Base-by-base conservation (phyloP, 2,113 vertebrate genomes). In the Trinectes maculatus region DNA sequence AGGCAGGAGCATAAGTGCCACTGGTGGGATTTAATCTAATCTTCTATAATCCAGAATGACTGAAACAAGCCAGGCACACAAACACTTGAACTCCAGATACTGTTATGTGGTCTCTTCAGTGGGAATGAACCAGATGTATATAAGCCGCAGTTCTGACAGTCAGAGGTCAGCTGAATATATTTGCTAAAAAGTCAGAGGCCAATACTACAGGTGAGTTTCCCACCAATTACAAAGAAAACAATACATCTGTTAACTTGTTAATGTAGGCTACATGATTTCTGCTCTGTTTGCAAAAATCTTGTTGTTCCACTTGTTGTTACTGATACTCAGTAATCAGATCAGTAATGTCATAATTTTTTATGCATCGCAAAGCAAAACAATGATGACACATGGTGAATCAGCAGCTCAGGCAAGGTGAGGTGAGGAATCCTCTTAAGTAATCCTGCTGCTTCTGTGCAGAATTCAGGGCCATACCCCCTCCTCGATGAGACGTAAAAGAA, bases 1-100 rank as follows among this genome's bases (percentile, higher is more conserved):
- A 42, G 60, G 36, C 42, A 63, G 64, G 52, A 60, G 59, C 37
- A 70, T 25, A 74, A 88, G 68, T 80, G 79, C 60, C 47, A 84
- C 74, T 62, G 71, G 70, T 43, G 15, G 80, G 87, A 81, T 88
- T 91, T 80, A 83, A 82, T 75, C 83, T 91, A 91, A 91, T 91
- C 91, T 86, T 61, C 67, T 42, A 80, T 91, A 91, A 92, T 90
- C 87, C 87, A 69, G 61, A 74, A 81, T 75, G 77, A 57, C 80
- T 80, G 49, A 71, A 86, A 79, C 70, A 61, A 71, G 64, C 73
- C 59, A n/a, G 52, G 26, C 54, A 61, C 74, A 81, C 47, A 76
- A 79, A 79, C 70, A 58, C 21, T 72, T n/a, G 16, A 76, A 56
- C 43, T 59, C 51, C 6, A 15, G 53, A 53, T 25, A 55, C 13